Percentiles rank a stretch among this genome's conserved stretches.
These are phyloP conservation scores for Pseudorhombus dupliciocellatus DNA, from an alignment of 2,113 vertebrate genomes.

Conservation along the genomic window DNA sequence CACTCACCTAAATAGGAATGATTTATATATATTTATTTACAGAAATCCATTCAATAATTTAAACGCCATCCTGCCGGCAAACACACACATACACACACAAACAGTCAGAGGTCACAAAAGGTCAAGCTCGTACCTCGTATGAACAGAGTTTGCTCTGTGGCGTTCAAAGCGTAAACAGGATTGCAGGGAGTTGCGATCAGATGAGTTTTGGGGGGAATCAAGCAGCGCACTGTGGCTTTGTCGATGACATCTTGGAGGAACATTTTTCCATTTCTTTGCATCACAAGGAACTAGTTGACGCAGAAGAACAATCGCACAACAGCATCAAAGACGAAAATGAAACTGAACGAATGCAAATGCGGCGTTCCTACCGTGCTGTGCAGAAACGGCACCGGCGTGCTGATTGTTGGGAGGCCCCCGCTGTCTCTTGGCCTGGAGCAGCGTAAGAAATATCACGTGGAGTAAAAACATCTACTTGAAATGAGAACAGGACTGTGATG, in stretches of 20 bases:
- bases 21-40: too few species aligned
- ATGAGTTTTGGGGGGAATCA: constrained; percentile 71
- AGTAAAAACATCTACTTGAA: background rate
- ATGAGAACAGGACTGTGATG: background rate
- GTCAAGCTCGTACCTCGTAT: constrained; percentile 80
- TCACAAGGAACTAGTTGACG: constrained; percentile 79
- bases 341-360: too few species aligned
- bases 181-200: constrained; percentile 73
- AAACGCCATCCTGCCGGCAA: too few species aligned
- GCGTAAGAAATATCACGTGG: background rate
- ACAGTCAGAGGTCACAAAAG: too few species aligned
- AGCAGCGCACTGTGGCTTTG: constrained; percentile 71
- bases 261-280: constrained; percentile 81
- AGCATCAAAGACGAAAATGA: background rate
- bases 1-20: too few species aligned
- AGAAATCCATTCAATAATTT: too few species aligned
- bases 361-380: constrained; percentile 59
- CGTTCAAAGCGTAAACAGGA: constrained; percentile 81
- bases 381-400: constrained; percentile 56
- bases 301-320: constrained; percentile 11
- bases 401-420: constrained; percentile 38
- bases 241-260: constrained; percentile 80
- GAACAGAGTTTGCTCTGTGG: constrained; percentile 73
- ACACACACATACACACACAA: too few species aligned
- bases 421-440: constrained; percentile 54